phyloP scores from a whole-genome alignment of 2,888 invertebrate genomes.

The Ecdyonurus torrentis region DNA sequence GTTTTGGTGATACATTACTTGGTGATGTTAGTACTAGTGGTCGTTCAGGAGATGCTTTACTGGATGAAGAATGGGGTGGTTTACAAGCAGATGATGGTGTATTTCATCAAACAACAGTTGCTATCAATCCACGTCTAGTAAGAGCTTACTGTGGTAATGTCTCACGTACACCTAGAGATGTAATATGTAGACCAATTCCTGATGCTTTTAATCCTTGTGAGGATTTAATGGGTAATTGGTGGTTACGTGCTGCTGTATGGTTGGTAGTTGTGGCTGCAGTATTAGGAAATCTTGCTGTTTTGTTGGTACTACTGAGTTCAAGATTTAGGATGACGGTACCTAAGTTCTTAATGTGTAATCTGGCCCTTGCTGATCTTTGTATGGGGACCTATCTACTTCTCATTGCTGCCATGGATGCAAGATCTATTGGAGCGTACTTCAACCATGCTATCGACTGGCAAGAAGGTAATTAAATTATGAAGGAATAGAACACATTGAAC shows the following conservation, averaged over 20 bases:
- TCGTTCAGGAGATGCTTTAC: neutral
- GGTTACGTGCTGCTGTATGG: conserved; percentile 42
- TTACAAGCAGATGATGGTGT: conserved; percentile 11
- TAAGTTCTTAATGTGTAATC: conserved; percentile 46
- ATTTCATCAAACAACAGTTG: conserved; percentile 15
- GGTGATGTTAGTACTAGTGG: neutral
- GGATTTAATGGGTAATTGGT: conserved; percentile 42
- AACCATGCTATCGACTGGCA: conserved; percentile 53
- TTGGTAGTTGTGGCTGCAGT: conserved; percentile 38
- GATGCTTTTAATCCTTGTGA: conserved; percentile 48
- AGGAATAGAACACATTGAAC: no score
- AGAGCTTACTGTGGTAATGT: conserved; percentile 18
- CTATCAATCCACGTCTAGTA: conserved; percentile 20
- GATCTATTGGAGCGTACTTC: conserved; percentile 45
- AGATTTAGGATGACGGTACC: conserved; percentile 31
- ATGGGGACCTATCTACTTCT: conserved; percentile 45
- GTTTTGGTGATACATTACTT: neutral
- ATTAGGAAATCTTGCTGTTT: conserved; percentile 44
- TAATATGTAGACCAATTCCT: conserved; percentile 34
- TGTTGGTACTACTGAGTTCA: conserved; percentile 32
- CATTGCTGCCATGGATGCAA: conserved; percentile 42
- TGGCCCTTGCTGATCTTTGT: conserved; percentile 47
- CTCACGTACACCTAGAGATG: conserved; percentile 20
- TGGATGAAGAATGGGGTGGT: no score
- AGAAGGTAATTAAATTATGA: conserved; percentile 26